Percentiles rank a stretch among this genome's conserved stretches.
These are phyloP conservation scores for Goniozus legneri DNA, from an alignment of 1,140 invertebrate species.

Conservation along the genomic window DNA sequence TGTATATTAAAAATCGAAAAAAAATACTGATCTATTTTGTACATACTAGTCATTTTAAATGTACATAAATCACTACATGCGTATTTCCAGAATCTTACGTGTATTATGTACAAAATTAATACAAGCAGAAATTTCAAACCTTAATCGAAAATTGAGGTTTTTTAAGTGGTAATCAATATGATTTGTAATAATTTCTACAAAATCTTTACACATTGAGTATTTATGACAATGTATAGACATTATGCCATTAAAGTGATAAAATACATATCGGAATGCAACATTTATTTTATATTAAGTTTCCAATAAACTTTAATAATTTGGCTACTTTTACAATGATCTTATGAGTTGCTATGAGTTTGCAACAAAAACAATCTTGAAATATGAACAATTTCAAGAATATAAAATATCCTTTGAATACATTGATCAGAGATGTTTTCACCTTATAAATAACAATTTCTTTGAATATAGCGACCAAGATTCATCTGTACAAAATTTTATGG, in stretches of 20 bases:
- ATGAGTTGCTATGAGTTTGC: constrained; percentile 10
- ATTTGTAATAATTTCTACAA: no score
- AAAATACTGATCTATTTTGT: constrained; percentile 6
- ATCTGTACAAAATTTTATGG: no score
- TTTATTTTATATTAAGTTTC: constrained; percentile 45
- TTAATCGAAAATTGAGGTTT: no score
- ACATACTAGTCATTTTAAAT: constrained; percentile 25
- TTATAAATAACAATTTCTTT: no score
- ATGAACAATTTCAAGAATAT: constrained; percentile 17
- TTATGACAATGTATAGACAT: constrained; percentile 15
- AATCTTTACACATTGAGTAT: no score
- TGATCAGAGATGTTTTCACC: no score
- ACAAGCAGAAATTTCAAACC: no score
- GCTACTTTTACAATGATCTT: constrained; percentile 16
- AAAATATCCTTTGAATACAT: constrained; percentile 20
- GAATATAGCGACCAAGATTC: no score
- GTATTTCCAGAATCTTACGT: no score
- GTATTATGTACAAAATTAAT: no score
- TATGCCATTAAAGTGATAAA: constrained; percentile 31
- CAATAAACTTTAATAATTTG: constrained; percentile 29
- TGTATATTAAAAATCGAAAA: constrained; percentile 21
- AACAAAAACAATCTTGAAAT: constrained; percentile 14
- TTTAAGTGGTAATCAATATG: no score
- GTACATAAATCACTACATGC: no score
- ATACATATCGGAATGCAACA: constrained; percentile 47